These are phyloP conservation scores for Antrozous pallidus DNA, from an alignment of 2,797 vertebrate genomes.

Conservation along the genomic window DNA sequence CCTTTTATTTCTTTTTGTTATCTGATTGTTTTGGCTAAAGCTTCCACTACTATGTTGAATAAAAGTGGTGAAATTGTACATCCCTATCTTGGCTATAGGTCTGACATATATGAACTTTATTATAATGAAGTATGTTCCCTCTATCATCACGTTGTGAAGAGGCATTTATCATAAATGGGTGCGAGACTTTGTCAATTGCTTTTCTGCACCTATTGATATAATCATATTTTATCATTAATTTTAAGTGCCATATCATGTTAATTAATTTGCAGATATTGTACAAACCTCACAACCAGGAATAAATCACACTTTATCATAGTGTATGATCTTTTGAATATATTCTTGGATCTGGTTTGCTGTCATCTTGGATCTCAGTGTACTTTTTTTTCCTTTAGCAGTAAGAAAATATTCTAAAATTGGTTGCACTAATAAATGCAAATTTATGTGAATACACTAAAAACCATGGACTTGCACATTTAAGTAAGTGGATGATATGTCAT, in stretches of 20 bases:
- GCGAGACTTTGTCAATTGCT: neutral
- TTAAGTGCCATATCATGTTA: neutral
- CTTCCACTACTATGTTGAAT: neutral
- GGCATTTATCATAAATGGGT: neutral
- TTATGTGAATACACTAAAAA: constrained; percentile 16
- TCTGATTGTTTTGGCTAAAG: neutral
- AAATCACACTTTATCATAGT: neutral
- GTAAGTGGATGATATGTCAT: neutral
- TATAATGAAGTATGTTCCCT: neutral
- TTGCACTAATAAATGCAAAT: neutral
- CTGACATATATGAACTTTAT: neutral
- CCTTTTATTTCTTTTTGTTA: neutral
- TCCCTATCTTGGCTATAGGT: neutral
- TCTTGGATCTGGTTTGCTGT: neutral
- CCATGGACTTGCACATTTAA: neutral
- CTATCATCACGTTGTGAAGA: neutral
- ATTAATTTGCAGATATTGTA: neutral
- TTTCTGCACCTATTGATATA: neutral
- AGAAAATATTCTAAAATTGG: constrained; percentile 12
- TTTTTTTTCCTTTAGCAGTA: neutral
- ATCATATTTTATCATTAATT: neutral
- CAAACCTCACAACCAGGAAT: neutral
- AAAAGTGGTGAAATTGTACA: neutral
- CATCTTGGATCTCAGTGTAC: neutral
- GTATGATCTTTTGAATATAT: neutral